Conservation (phyloP, 1,140 invertebrate genomes). For the Drosophila tani region DNA sequence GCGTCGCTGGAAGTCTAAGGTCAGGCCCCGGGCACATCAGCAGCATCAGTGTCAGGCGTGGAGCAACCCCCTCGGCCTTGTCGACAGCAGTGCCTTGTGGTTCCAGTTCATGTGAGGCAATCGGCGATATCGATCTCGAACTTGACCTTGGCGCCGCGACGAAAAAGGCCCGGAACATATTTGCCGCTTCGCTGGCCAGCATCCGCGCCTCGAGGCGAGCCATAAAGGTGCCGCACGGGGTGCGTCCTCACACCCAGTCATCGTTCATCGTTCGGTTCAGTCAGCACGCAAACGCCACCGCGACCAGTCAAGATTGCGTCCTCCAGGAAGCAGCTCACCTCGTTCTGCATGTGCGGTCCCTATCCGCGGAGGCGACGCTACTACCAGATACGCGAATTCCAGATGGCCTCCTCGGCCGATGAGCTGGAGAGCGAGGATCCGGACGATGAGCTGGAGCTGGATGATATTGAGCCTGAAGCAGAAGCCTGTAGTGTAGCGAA, state of each 20-base stretch:
- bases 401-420: constrained; percentile 77
- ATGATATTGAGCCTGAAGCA: constrained; percentile 39
- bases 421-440: constrained; percentile 78
- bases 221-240: constrained; percentile 35
- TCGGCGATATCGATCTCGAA: constrained; percentile 48
- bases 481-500: constrained; percentile 49
- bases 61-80: constrained; percentile 16
- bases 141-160: constrained; percentile 39
- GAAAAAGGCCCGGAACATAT: constrained; percentile 57
- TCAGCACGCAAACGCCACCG: constrained; percentile 9
- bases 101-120: constrained; percentile 64
- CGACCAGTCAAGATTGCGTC: constrained; percentile 75
- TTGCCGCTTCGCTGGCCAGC: constrained; percentile 53
- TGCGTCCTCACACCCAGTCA: constrained; percentile 2
- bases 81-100: constrained; percentile 71
- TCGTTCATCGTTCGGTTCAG: constrained; percentile 48
- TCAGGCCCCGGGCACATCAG: neutral
- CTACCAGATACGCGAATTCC: constrained; percentile 79
- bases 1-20: constrained; percentile 41
- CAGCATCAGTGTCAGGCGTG: neutral
- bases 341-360: constrained; percentile 79
- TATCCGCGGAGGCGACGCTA: constrained; percentile 69
- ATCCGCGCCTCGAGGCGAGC: constrained; percentile 7
- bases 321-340: constrained; percentile 76
- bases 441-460: constrained; percentile 74